These are phyloP conservation scores for Chaitophorus viminalis DNA, from an alignment of 2,888 invertebrate species.

Conservation along the genomic window DNA sequence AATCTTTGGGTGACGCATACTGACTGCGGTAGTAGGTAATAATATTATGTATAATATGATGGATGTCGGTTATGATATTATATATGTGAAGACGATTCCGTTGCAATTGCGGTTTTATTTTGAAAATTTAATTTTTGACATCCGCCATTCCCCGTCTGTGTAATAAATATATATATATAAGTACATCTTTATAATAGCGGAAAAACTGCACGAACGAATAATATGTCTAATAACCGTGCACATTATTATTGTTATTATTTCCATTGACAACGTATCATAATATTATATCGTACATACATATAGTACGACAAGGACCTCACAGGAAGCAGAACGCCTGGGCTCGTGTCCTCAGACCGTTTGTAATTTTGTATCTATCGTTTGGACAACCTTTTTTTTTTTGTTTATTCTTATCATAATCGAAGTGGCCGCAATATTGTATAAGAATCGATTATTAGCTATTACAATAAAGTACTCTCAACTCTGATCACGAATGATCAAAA, in stretches of 20 bases:
- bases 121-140: constrained; percentile 41
- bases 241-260: not conserved
- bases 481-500: too few species aligned
- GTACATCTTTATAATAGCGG: not conserved
- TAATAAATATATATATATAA: too few species aligned
- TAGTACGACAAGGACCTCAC: constrained; percentile 26
- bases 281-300: not conserved
- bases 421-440: too few species aligned
- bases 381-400: too few species aligned
- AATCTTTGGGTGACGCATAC: not conserved
- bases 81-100: not conserved
- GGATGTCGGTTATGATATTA: not conserved
- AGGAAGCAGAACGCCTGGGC: not conserved
- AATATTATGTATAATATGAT: not conserved
- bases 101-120: constrained; percentile 36
- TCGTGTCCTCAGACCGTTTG: too few species aligned
- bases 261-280: not conserved
- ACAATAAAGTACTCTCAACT: too few species aligned
- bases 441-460: too few species aligned
- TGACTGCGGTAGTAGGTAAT: not conserved
- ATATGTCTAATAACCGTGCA: not conserved
- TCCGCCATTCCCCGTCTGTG: not conserved
- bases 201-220: not conserved
- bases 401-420: too few species aligned
- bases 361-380: too few species aligned